A percentile compares a stretch with the other conserved stretches of the same genome.
These are phyloP conservation scores for Arctocebus calabarensis DNA, from an alignment of 2,797 vertebrate species.

Conservation along the genomic window DNA sequence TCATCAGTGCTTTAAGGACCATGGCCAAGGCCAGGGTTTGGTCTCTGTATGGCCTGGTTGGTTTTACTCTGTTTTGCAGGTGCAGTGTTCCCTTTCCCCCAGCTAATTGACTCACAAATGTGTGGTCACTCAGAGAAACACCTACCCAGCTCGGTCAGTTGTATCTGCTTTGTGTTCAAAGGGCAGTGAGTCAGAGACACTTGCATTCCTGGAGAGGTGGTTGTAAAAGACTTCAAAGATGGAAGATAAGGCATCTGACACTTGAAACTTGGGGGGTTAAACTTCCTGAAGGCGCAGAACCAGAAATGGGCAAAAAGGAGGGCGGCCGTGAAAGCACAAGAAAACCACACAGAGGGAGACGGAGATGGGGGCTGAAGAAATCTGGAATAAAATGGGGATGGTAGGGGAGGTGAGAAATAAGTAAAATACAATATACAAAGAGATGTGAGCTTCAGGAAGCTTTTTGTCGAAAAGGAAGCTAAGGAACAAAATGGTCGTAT, in stretches of 20 bases:
- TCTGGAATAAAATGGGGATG: not conserved
- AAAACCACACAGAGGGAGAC: not conserved
- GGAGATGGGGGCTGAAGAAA: not conserved
- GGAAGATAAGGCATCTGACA: slow-evolving; percentile 3
- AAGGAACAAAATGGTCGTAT: not conserved
- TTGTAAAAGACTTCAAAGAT: slow-evolving; percentile 9
- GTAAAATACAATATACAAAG: not conserved
- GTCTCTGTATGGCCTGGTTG: not conserved
- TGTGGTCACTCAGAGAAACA: slow-evolving; percentile 28
- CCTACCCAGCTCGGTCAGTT: not conserved
- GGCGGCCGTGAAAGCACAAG: not conserved
- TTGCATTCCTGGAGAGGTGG: not conserved
- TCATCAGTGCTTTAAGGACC: slow-evolving; percentile 42
- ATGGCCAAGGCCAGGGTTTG: not conserved
- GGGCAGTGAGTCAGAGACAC: not conserved
- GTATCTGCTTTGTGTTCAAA: not conserved
- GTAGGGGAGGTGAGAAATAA: not conserved
- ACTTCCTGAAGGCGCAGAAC: not conserved
- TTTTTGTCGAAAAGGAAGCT: not conserved
- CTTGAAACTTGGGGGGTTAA: not conserved
- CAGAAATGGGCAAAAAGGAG: not conserved
- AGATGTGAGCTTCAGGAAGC: not conserved
- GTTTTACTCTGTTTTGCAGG: not conserved
- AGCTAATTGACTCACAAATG: slow-evolving; percentile 38
- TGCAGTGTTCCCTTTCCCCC: not conserved